phyloP scores from a whole-genome alignment of 2,888 invertebrate genomes.

The Trichopria drosophilae region DNA sequence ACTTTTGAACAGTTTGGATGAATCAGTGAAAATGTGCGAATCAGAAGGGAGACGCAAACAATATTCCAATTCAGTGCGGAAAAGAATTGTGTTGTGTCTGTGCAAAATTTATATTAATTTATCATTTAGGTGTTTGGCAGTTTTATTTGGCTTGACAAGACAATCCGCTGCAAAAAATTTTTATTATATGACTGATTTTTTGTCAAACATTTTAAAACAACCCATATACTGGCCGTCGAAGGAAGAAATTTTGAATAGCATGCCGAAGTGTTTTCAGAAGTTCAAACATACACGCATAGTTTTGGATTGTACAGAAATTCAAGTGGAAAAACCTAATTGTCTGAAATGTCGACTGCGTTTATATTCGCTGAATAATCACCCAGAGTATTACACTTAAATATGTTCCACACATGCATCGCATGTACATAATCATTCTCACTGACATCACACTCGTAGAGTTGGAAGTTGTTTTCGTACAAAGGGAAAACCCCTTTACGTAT shows the following conservation, averaged over 20 bases:
- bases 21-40: too few relatives aligned
- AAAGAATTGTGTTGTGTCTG: slow-evolving; percentile 20
- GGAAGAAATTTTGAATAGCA: slow-evolving; percentile 17
- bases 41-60: too few relatives aligned
- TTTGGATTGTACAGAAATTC: slow-evolving; percentile 16
- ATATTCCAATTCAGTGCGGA: background rate
- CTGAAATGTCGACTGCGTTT: slow-evolving; percentile 9
- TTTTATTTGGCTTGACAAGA: slow-evolving; percentile 16
- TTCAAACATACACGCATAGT: slow-evolving; percentile 22
- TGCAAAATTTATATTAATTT: slow-evolving; percentile 25
- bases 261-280: slow-evolving; percentile 16
- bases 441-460: too few relatives aligned
- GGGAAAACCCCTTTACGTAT: too few relatives aligned
- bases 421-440: too few relatives aligned
- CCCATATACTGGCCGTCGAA: slow-evolving; percentile 21
- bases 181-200: slow-evolving; percentile 4
- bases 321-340: slow-evolving; percentile 24
- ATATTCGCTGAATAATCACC: too few relatives aligned
- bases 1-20: too few relatives aligned
- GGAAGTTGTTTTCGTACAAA: too few relatives aligned
- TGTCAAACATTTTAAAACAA: slow-evolving; percentile 16
- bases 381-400: too few relatives aligned
- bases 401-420: too few relatives aligned
- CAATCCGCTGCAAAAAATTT: slow-evolving; percentile 8
- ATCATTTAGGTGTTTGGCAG: slow-evolving; percentile 15